Evolutionary conservation across 2,797 vertebrate genomes (phyloP).

Genomic region (Lateolabrax maculatus): DNA sequence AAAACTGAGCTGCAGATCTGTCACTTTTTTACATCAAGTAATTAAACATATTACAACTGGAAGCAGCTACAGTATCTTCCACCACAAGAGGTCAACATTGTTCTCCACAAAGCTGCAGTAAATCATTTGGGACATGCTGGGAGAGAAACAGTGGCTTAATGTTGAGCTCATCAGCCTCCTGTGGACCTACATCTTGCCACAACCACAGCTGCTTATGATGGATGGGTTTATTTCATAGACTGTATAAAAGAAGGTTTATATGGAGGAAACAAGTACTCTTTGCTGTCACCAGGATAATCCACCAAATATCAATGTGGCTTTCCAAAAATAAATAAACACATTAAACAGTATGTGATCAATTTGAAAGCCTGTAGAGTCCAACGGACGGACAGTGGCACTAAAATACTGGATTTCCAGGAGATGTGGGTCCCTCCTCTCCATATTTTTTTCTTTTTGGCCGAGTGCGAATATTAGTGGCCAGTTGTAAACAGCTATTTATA

Average conservation of each 20-base stretch:
- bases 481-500: no score
- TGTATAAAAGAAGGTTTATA: no score
- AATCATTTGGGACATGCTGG: neutral
- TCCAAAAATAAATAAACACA: no score
- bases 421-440: no score
- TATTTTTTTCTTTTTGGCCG: no score
- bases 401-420: no score
- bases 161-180: slow-evolving; percentile 42
- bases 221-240: no score
- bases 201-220: slow-evolving; percentile 32
- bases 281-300: neutral
- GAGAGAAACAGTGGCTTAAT: neutral
- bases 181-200: slow-evolving; percentile 46
- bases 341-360: no score
- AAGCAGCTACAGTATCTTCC: no score
- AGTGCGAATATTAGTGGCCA: no score
- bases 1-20: neutral
- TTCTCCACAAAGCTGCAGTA: slow-evolving; percentile 33
- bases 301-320: neutral
- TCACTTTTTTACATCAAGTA: neutral
- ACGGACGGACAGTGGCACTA: no score
- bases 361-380: no score
- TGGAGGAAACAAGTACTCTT: neutral
- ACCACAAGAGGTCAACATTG: slow-evolving; percentile 31
- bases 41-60: neutral